phyloP scores from a whole-genome alignment of 2,113 vertebrate genomes.

The Nothocercus julius region DNA sequence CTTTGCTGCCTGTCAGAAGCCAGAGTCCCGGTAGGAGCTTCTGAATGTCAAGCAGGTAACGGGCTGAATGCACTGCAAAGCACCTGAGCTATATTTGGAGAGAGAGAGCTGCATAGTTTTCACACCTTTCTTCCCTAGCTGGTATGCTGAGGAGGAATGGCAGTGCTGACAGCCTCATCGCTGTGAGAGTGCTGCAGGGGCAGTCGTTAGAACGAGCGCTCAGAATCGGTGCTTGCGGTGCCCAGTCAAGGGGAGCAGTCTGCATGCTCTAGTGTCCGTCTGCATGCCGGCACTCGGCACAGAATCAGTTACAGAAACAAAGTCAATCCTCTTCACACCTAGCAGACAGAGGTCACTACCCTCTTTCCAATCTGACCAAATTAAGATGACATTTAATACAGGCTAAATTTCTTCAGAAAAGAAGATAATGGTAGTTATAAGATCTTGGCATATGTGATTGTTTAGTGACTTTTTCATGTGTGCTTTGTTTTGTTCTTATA shows the following conservation, averaged over 20 bases:
- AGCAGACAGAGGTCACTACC: not conserved
- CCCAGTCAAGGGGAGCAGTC: not conserved
- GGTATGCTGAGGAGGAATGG: not conserved
- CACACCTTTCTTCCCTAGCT: slow-evolving; percentile 2
- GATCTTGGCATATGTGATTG: not conserved
- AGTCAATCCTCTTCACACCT: not conserved
- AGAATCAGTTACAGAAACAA: not conserved
- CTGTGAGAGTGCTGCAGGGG: not conserved
- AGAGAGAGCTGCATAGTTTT: not conserved
- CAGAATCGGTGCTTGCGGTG: not conserved
- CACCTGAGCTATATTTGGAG: slow-evolving; percentile 21
- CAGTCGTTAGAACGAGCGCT: not conserved
- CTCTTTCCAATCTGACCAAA: not conserved
- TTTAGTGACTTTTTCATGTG: not conserved
- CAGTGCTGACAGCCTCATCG: not conserved
- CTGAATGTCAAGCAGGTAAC: not conserved
- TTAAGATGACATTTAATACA: not conserved
- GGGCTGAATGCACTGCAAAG: not conserved
- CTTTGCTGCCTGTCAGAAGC: not conserved
- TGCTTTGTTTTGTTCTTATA: not conserved
- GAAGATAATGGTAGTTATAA: not conserved
- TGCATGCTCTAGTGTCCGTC: not conserved
- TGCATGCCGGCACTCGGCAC: not conserved
- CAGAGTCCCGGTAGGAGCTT: not conserved
- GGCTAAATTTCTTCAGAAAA: not conserved